Conservation (phyloP, 1,140 invertebrate genomes). For the honey bee (Apis mellifera) region Amel_HAv3.1 CM009935.2:5460501-5461000, state of each 20-base stretch:
- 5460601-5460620: too few species aligned
- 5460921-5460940: slow-evolving; percentile 45
- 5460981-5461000: too few species aligned
- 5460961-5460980: not conserved
- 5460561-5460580: too few species aligned
- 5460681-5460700: not conserved
- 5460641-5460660: too few species aligned
- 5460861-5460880: slow-evolving; percentile 73
- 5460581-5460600: too few species aligned
- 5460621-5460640: too few species aligned
- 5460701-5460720: not conserved
- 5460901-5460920: slow-evolving; percentile 32
- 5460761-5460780: not conserved
- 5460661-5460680: too few species aligned
- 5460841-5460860: slow-evolving; percentile 52
- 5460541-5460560: too few species aligned
- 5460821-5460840: slow-evolving; percentile 22
- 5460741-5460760: too few species aligned
- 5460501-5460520: too few species aligned
- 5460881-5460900: slow-evolving; percentile 68
- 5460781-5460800: slow-evolving; percentile 5
- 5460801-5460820: not conserved
- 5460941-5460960: slow-evolving; percentile 20
- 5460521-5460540: too few species aligned
- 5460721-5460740: too few species aligned